Evolutionary conservation across 2,113 vertebrate genomes (phyloP), one percentile per base, ranked within the genome.

Genomic region (Oryzias woworae): DNA sequence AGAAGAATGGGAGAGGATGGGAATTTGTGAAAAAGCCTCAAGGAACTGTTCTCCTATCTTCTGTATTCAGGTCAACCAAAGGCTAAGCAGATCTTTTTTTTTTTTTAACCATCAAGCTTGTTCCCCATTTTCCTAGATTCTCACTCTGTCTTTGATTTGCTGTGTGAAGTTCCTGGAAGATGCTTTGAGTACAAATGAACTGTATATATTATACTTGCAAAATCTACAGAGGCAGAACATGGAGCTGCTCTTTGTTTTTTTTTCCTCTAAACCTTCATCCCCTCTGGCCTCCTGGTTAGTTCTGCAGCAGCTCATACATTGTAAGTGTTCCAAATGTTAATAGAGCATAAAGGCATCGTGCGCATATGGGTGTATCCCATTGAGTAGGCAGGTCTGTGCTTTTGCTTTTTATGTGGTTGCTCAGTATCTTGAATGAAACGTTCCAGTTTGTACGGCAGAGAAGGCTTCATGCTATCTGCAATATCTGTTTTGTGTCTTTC

Each of bases 301-400:
- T 17, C 71, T 81, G 75, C 87, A 90, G 88, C 88, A 89, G 90
- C 81, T 86, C 60, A 69, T 69, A 57, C 68, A 78, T 77, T 86
- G 71, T 69, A 85, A 82, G 62, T 87, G 88, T 87, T 80, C 88
- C 86, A 87, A 87, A 91, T 91, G 83, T 86, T 84, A 88, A 87
- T 72, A 85, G 85, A 87, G 87, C 90, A 86, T 78, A 89, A 92
- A 84, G 69, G 53, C 64, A 71, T 75, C 81, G 76, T 74, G 72
- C 55, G 48, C 62, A 60, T 62, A 23, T 48, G 54, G 66, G 48
- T 62, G 12, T 31, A 7, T 53, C 18, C 31, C 52, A 36, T 17
- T 26, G 26, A 26, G 43, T 50, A 51, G 6, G 48, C 43, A 15
- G 15, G 59, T 50, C n/a, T 7, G 24, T 66, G 47, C n/a, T 28